Evolutionary conservation across 2,888 invertebrate genomes (phyloP).

Genomic region (Leptopilina myrica): DNA sequence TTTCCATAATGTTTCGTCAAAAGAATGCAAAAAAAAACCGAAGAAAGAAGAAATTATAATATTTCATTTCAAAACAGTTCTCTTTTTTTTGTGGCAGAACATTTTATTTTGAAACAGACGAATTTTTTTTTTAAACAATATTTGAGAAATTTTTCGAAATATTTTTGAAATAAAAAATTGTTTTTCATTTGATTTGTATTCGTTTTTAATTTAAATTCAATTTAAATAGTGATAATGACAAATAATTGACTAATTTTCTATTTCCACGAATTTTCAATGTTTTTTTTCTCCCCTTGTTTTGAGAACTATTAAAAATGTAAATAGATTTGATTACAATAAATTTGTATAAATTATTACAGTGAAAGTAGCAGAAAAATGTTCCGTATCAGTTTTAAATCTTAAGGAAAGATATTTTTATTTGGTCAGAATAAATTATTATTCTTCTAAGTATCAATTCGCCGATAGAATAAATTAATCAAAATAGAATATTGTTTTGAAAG

Average conservation of each 20-base stretch:
- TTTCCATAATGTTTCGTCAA: not conserved
- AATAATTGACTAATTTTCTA: not conserved
- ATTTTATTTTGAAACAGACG: too few relatives aligned
- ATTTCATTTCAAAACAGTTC: too few relatives aligned
- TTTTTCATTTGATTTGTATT: too few relatives aligned
- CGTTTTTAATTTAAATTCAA: too few relatives aligned
- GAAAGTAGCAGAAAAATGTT: conserved; percentile 22
- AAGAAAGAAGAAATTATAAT: too few relatives aligned
- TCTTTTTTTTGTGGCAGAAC: too few relatives aligned
- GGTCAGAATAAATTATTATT: conserved; percentile 15
- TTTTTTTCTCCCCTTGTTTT: not conserved
- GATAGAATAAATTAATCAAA: conserved; percentile 29
- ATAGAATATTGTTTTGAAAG: not conserved
- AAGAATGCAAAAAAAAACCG: not conserved
- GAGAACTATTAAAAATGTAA: conserved; percentile 10
- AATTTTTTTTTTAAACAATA: too few relatives aligned
- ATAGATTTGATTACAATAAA: conserved; percentile 20
- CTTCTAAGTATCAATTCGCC: not conserved
- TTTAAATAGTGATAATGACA: too few relatives aligned
- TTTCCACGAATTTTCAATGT: not conserved
- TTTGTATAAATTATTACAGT: conserved; percentile 16
- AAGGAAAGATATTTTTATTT: conserved; percentile 1
- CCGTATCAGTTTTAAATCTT: conserved; percentile 1
- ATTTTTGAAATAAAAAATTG: too few relatives aligned
- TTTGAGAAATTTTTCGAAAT: too few relatives aligned